Percentiles rank a stretch among this genome's conserved stretches.
These are phyloP conservation scores for Pteria penguin DNA, from an alignment of 2,888 invertebrate genomes.

Conservation along the genomic window DNA sequence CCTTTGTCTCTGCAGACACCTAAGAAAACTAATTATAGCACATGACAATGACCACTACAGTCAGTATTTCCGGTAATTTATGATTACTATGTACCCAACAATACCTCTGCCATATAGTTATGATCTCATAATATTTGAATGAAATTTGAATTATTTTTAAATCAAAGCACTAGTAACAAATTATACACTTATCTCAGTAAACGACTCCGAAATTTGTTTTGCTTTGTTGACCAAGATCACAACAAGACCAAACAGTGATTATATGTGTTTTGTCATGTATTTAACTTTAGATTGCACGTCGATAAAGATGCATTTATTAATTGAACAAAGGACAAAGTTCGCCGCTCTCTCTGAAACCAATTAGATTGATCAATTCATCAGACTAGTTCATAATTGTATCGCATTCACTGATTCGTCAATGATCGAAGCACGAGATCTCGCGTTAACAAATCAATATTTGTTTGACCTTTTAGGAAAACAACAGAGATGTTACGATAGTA, in stretches of 20 bases:
- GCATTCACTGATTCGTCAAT: constrained; percentile 21
- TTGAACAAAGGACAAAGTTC: not conserved
- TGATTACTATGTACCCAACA: too few species aligned
- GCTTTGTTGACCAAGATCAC: not conserved
- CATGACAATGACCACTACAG: too few species aligned
- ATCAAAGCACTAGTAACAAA: too few species aligned
- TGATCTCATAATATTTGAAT: too few species aligned
- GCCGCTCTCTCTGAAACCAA: not conserved
- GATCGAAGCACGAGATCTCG: constrained; percentile 10
- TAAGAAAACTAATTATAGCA: too few species aligned
- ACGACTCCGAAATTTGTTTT: too few species aligned
- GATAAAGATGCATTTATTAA: not conserved
- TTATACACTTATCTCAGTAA: too few species aligned
- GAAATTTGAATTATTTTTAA: too few species aligned
- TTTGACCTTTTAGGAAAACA: not conserved
- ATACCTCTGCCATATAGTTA: too few species aligned
- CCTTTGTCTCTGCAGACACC: too few species aligned
- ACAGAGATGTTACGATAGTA: not conserved
- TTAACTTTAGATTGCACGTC: not conserved
- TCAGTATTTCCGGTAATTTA: too few species aligned
- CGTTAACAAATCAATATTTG: constrained; percentile 25
- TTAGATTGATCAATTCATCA: constrained; percentile 1
- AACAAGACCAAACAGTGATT: not conserved
- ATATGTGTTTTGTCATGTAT: not conserved
- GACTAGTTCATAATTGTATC: constrained; percentile 8